phyloP scores from a whole-genome alignment of 2,888 invertebrate species.

The Panopea generosa region DNA sequence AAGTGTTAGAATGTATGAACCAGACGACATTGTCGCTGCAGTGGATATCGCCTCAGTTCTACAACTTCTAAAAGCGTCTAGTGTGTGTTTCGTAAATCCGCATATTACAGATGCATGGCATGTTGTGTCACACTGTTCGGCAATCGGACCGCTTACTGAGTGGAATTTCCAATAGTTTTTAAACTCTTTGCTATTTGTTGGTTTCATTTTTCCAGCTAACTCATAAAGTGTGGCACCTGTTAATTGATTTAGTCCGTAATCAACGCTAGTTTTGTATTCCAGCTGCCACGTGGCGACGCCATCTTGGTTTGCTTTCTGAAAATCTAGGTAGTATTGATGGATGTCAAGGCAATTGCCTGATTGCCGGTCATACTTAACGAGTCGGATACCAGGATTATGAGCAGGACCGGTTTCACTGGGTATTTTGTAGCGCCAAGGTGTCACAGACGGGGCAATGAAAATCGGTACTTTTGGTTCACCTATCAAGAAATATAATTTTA shows the following conservation, averaged over 20 bases:
- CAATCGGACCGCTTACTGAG: conserved; percentile 50
- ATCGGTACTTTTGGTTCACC: conserved; percentile 93
- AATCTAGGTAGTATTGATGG: conserved; percentile 94
- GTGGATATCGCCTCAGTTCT: no score
- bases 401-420: conserved; percentile 72
- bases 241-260: conserved; percentile 92
- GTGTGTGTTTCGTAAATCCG: no score
- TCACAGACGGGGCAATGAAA: conserved; percentile 95
- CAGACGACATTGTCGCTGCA: no score
- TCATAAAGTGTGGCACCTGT: conserved; percentile 92
- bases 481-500: no score
- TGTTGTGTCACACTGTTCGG: conserved; percentile 43
- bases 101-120: conserved; percentile 58
- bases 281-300: conserved; percentile 92
- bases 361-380: conserved; percentile 94
- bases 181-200: conserved; percentile 33
- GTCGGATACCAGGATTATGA: conserved; percentile 95
- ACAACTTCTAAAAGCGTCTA: no score
- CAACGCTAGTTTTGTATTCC: conserved; percentile 93
- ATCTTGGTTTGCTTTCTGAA: conserved; percentile 88
- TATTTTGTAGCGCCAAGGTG: conserved; percentile 90
- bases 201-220: conserved; percentile 84
- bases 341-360: conserved; percentile 92
- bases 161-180: conserved; percentile 53
- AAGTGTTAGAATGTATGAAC: no score